These are phyloP conservation scores for Hetaerina americana DNA, from an alignment of 1,140 invertebrate species.

Conservation along the genomic window DNA sequence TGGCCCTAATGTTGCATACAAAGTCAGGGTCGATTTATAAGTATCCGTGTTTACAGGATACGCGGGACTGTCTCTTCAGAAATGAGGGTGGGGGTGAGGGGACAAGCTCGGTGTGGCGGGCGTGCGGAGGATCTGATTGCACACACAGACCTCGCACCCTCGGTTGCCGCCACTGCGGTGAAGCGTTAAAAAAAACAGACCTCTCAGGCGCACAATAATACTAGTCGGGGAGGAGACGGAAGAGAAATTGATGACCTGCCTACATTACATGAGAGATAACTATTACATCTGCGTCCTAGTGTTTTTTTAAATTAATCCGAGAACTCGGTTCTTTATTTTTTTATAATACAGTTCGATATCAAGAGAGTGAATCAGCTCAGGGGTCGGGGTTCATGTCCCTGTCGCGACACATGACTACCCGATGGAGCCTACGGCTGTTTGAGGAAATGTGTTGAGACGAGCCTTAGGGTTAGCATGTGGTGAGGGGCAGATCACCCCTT, in stretches of 20 bases:
- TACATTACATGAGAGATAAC: too few species aligned
- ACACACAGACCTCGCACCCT: too few species aligned
- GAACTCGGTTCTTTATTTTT: too few species aligned
- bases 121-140: too few species aligned
- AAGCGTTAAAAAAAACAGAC: too few species aligned
- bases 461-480: conserved; percentile 69
- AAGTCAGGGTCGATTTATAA: background rate
- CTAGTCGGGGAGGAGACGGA: too few species aligned
- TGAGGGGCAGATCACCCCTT: background rate
- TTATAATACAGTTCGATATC: too few species aligned
- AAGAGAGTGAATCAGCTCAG: background rate
- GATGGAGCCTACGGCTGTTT: conserved; percentile 61
- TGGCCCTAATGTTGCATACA: background rate
- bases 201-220: too few species aligned
- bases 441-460: conserved; percentile 72
- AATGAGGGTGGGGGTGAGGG: background rate
- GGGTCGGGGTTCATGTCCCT: background rate
- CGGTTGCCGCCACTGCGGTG: too few species aligned
- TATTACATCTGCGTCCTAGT: too few species aligned
- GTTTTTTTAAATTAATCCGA: too few species aligned
- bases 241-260: too few species aligned
- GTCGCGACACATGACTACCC: background rate
- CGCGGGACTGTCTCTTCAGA: background rate
- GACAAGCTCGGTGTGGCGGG: background rate
- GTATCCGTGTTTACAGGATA: background rate